Base-by-base conservation (phyloP, 2,888 invertebrate genomes). In the Priocnemis perturbator region DNA sequence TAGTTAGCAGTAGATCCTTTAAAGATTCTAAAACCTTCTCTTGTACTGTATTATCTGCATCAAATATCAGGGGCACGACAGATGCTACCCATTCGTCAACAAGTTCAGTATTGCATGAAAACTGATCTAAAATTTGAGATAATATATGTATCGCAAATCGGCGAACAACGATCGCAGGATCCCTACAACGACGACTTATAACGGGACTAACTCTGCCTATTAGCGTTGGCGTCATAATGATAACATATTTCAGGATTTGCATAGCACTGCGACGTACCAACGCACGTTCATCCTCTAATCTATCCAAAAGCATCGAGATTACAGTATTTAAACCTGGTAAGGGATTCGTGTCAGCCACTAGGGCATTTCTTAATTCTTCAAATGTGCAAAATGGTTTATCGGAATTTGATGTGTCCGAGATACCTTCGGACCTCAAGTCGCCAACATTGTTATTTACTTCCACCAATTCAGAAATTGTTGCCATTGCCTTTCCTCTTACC, bases 401-500 rank as follows among this genome's bases (percentile, higher is more conserved):
- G 15, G 73, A 58, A 9, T 69, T 53, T 0, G 74, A 67, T 14
- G 57, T 17, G 26, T 79, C 45, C 17, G 83, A 78, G 71, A 88
- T 78, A 44, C 60, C 63, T 53, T 67, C 37, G 4, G 83, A 61
- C 11, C 75, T 52, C 26, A 44, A 53, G 26, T 60, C 52, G 52
- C 68, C 55, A 3, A 53, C 7, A 52, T 77, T 73, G 1, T 78
- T 76, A 17, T 69, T 73, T 2, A 76, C 78, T 14, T 85, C 83
- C 26, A 92, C 90, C 70, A 91, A 90, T 57, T 92, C 91, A 0
- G 92, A 89, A 59, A 94, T 89, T 14, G 92, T 89, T 3, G 89
- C 84, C 73, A 94, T 90, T 2, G 94, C 93, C 83, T 93, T 91
- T 56, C 92, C 91, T 56, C 94, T 90, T 50, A 94, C 91, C 72